Conservation (phyloP, 2,888 invertebrate species). For the Coleophora flavipennella region DNA sequence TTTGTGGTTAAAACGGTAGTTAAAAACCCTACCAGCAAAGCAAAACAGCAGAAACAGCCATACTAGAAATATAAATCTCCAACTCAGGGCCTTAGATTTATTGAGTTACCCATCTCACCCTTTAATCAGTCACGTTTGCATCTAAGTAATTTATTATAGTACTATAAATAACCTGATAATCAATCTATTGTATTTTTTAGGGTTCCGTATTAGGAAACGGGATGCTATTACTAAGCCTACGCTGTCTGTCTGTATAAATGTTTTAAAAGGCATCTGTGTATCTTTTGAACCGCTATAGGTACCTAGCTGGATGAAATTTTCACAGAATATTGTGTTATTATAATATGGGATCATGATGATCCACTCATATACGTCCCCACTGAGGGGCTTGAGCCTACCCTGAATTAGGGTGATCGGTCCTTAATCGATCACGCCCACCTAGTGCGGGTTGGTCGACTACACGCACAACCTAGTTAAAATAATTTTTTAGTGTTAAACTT, state of each 20-base stretch:
- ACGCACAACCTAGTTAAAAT: too few species aligned
- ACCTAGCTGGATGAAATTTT: background rate
- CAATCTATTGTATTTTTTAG: too few species aligned
- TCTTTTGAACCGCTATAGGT: background rate
- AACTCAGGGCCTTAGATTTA: conserved; percentile 12
- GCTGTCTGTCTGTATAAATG: background rate
- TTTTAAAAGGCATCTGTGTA: background rate
- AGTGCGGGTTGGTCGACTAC: too few species aligned
- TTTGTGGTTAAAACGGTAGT: too few species aligned
- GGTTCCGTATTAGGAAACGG: too few species aligned
- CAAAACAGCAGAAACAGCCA: too few species aligned
- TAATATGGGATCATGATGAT: background rate
- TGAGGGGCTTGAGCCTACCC: too few species aligned
- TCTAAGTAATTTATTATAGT: conserved; percentile 7
- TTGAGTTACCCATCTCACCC: conserved; percentile 16
- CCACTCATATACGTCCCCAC: background rate
- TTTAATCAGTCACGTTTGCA: conserved; percentile 18
- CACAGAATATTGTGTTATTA: background rate
- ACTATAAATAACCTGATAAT: conserved; percentile 1
- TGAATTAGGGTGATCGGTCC: too few species aligned
- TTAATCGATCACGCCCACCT: background rate
- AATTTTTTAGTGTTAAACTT: too few species aligned
- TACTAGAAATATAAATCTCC: conserved; percentile 19
- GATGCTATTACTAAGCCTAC: conserved; percentile 2
- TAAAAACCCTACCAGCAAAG: too few species aligned